Evolutionary conservation across 2,797 vertebrate species (phyloP), one percentile per base, ranked within the genome.

Genomic region (Cetoscarus ocellatus): DNA sequence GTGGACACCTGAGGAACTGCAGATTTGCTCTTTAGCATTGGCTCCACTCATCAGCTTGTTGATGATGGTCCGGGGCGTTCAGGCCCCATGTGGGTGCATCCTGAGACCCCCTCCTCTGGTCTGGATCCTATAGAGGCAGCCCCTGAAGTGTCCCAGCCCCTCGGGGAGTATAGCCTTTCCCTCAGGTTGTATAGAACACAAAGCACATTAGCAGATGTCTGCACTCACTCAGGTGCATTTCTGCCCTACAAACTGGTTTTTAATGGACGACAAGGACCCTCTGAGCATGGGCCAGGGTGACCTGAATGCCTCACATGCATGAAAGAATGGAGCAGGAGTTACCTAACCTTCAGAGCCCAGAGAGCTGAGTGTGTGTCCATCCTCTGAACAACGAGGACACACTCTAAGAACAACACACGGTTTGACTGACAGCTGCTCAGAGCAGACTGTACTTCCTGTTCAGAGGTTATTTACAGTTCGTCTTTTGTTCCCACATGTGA

Each of bases 251-350:
- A 44, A 50, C 19, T 0, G 48, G 34, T 34, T 61, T 62, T 49
- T 59, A 60, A 67, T 60, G 62, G 62, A 40, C 53, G 17, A 49
- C 47, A 50, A 15, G 54, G 67, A 57, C 17, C 10, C 36, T 65
- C n/a, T 17, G 39, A 68, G 52, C 17, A 55, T 56, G 17, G 17
- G 19, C 55, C 40, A 61, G 18, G 52, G 10, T 35, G 17, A 34
- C 6, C 50, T 78, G 75, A 73, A 60, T 69, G 40, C 27, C 64
- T 75, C 54, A 57, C 49, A 55, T 53, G 52, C 39, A 69, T 75
- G 45, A 77, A 66, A 75, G 50, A 69, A 40, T 43, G 12, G 57
- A 66, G 15, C 38, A 39, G 38, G 38, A 7, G 38, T 7, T 7
- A 10, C 38, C 9, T 39, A 39, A 39, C 27, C 27, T 27, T 27